Evolutionary conservation across 2,113 vertebrate genomes (phyloP).

Genomic region (Piprites chloris): DNA sequence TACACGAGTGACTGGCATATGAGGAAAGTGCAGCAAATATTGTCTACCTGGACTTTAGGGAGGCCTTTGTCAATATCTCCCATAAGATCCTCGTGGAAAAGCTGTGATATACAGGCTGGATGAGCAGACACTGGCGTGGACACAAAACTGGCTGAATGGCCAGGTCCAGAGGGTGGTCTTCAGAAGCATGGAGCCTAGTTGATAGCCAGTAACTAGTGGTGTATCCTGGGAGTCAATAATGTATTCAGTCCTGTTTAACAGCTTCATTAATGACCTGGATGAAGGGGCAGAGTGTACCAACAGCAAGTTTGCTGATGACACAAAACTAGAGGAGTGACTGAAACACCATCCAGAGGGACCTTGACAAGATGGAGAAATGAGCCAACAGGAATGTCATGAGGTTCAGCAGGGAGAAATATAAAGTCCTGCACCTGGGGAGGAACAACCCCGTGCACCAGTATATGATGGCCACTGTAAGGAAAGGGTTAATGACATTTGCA

Average conservation of each 20-base stretch:
- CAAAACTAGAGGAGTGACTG: background rate
- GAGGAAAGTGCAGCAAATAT: background rate
- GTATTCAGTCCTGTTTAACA: background rate
- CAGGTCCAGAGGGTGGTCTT: background rate
- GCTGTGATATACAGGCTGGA: background rate
- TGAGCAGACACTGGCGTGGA: background rate
- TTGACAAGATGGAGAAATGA: background rate
- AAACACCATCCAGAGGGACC: background rate
- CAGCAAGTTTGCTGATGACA: background rate
- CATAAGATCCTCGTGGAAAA: background rate
- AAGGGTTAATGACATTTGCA: background rate
- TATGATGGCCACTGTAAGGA: background rate
- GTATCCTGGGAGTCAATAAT: background rate
- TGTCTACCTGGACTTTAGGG: background rate
- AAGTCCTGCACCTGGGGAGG: background rate
- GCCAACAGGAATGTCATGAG: background rate
- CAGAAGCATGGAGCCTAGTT: background rate
- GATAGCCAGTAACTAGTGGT: background rate
- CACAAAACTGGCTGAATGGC: background rate
- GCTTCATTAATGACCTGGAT: background rate
- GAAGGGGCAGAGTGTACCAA: background rate
- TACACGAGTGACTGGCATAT: background rate
- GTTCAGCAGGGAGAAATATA: background rate
- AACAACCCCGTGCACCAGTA: background rate
- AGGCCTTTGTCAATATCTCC: background rate